Percentiles rank a stretch among this genome's conserved stretches.
These are phyloP conservation scores for Urocolius indicus DNA, from an alignment of 2,113 vertebrate genomes.

Conservation along the genomic window DNA sequence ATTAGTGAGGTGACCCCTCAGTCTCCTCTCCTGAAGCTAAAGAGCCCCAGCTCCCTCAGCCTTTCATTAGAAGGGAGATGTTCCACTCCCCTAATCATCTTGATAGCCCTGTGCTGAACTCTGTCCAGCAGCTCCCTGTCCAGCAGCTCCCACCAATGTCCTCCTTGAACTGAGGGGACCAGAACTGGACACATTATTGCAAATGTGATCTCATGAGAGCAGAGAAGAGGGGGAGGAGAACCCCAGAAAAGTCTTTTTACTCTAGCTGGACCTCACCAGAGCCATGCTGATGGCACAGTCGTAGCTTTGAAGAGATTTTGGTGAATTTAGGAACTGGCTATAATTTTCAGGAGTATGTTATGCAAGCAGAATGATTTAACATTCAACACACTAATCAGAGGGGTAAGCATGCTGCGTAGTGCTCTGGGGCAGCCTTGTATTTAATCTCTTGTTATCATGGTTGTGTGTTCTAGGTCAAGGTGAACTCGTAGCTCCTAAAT, in stretches of 20 bases:
- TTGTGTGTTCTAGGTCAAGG: slow-evolving; percentile 71
- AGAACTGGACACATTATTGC: too few species aligned
- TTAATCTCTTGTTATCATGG: slow-evolving; percentile 43
- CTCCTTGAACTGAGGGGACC: too few species aligned
- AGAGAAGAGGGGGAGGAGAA: too few species aligned
- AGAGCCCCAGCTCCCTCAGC: too few species aligned
- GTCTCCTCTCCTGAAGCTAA: too few species aligned
- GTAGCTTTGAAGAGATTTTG: background rate
- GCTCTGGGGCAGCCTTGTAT: slow-evolving; percentile 1
- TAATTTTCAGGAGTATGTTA: background rate
- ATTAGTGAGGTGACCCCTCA: too few species aligned
- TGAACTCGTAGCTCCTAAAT: slow-evolving; percentile 63
- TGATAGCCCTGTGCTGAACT: too few species aligned
- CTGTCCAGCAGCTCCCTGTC: too few species aligned
- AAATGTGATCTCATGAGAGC: too few species aligned
- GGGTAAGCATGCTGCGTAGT: background rate
- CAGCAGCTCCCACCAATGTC: too few species aligned
- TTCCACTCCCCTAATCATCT: too few species aligned
- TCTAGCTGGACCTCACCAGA: background rate
- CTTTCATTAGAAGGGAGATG: too few species aligned
- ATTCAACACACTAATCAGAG: slow-evolving; percentile 15
- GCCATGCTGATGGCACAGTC: background rate
- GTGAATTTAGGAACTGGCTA: background rate
- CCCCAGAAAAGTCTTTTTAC: background rate
- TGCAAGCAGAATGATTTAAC: background rate